Evolutionary conservation across 2,113 vertebrate genomes (phyloP).

Genomic region (Salminus brasiliensis): DNA sequence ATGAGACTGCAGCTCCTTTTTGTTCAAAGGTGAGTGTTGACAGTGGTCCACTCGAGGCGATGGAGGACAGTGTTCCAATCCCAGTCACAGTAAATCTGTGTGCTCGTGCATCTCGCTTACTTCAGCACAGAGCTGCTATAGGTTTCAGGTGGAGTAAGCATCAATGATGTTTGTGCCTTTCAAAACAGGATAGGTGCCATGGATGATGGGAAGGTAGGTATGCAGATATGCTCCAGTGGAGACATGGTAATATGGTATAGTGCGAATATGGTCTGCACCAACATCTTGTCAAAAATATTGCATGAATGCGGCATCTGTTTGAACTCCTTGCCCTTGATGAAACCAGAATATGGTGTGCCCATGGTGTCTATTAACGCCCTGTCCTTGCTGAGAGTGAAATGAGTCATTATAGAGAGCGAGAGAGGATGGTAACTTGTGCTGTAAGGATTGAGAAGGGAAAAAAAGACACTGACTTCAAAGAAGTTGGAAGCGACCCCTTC

Average conservation of each 20-base stretch:
- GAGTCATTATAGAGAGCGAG: slow-evolving; percentile 13
- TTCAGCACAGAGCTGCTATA: slow-evolving; percentile 12
- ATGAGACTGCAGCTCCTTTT: slow-evolving; percentile 38
- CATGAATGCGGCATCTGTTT: not conserved
- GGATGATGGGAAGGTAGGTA: not conserved
- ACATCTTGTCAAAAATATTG: not conserved
- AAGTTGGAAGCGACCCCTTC: slow-evolving; percentile 9
- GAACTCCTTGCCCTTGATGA: not conserved
- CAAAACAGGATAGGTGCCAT: not conserved
- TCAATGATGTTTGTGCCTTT: slow-evolving; percentile 32
- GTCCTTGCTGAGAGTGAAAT: not conserved
- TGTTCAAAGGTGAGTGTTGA: slow-evolving; percentile 44
- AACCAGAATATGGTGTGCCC: slow-evolving; percentile 6
- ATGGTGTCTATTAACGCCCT: slow-evolving; percentile 15
- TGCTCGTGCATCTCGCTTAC: slow-evolving; percentile 23
- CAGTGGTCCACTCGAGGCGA: slow-evolving; percentile 32
- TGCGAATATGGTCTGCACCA: not conserved
- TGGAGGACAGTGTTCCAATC: slow-evolving; percentile 18
- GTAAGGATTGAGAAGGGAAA: not conserved
- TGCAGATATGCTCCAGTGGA: slow-evolving; percentile 10
- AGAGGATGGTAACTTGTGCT: slow-evolving; percentile 9
- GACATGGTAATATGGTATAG: not conserved
- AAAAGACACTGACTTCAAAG: slow-evolving; percentile 22
- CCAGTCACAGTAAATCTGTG: slow-evolving; percentile 39
- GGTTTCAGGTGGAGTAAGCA: slow-evolving; percentile 9